phyloP scores from a whole-genome alignment of 1,140 invertebrate genomes.

The Drosophila setifemur region DNA sequence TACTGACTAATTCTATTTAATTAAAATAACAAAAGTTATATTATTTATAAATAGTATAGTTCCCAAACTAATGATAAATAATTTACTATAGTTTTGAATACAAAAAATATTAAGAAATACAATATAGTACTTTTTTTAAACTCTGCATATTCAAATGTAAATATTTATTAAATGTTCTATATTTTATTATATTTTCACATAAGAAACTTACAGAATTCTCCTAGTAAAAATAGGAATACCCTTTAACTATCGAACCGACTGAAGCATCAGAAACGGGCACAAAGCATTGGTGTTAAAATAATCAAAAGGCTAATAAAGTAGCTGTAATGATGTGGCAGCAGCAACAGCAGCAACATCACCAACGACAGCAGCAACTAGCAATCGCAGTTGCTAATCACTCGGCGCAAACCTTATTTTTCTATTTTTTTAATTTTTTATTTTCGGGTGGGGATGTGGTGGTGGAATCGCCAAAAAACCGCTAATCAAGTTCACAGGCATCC shows the following conservation, averaged over 20 bases:
- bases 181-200: too few species aligned
- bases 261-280: background rate
- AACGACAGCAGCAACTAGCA: conserved; percentile 11
- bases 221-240: too few species aligned
- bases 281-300: conserved; percentile 64
- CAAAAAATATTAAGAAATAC: background rate
- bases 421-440: conserved; percentile 1
- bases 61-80: too few species aligned
- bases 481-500: conserved; percentile 74
- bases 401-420: conserved; percentile 3
- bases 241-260: background rate
- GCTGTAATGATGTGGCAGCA: conserved; percentile 67
- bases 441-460: background rate
- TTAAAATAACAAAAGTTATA: too few species aligned
- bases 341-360: conserved; percentile 20
- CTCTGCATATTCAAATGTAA: too few species aligned
- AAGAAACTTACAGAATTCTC: too few species aligned
- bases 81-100: too few species aligned
- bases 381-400: conserved; percentile 41
- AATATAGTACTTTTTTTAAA: too few species aligned
- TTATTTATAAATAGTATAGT: too few species aligned
- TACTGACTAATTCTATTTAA: too few species aligned
- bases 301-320: conserved; percentile 72
- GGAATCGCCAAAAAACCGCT: conserved; percentile 57
- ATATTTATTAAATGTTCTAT: too few species aligned